Evolutionary conservation across 2,888 invertebrate species (phyloP).

Genomic region (Melolontha melolontha): DNA sequence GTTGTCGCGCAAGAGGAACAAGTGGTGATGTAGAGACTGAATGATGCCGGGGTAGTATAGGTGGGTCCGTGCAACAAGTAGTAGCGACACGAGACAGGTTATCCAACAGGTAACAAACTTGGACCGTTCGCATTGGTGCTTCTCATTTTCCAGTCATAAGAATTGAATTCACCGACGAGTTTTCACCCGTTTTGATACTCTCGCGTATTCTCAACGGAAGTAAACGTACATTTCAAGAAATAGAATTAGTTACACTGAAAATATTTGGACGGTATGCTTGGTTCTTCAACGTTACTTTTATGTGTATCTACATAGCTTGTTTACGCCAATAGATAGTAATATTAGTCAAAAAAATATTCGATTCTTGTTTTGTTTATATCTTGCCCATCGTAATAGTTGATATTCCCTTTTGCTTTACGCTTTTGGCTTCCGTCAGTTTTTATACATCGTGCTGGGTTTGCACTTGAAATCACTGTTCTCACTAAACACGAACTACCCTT

Average conservation of each 20-base stretch:
- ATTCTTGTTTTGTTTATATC: conserved; percentile 18
- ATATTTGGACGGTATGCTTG: conserved; percentile 48
- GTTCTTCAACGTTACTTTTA: conserved; percentile 32
- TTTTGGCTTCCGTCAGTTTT: conserved; percentile 16
- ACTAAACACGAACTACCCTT: conserved; percentile 39
- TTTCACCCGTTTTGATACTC: conserved; percentile 4
- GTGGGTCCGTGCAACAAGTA: conserved; percentile 64
- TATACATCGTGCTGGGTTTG: conserved; percentile 6
- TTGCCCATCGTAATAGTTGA: conserved; percentile 15
- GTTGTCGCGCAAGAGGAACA: conserved; percentile 60
- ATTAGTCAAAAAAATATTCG: conserved; percentile 32
- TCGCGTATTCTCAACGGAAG: conserved; percentile 8
- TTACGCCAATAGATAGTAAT: conserved; percentile 3
- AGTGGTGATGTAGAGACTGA: conserved; percentile 55
- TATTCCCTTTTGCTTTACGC: conserved; percentile 1
- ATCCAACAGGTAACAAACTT: conserved; percentile 64
- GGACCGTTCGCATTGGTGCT: conserved; percentile 48
- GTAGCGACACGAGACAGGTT: conserved; percentile 57
- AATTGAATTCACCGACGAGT: conserved; percentile 15
- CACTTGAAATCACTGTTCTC: conserved; percentile 36
- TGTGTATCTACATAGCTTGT: conserved; percentile 5
- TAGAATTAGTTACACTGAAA: conserved; percentile 26
- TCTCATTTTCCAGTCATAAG: conserved; percentile 25
- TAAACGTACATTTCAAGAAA: conserved; percentile 14
- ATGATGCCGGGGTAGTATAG: conserved; percentile 55